These are phyloP conservation scores for Serripes groenlandicus DNA, from an alignment of 2,888 invertebrate species.

Conservation along the genomic window DNA sequence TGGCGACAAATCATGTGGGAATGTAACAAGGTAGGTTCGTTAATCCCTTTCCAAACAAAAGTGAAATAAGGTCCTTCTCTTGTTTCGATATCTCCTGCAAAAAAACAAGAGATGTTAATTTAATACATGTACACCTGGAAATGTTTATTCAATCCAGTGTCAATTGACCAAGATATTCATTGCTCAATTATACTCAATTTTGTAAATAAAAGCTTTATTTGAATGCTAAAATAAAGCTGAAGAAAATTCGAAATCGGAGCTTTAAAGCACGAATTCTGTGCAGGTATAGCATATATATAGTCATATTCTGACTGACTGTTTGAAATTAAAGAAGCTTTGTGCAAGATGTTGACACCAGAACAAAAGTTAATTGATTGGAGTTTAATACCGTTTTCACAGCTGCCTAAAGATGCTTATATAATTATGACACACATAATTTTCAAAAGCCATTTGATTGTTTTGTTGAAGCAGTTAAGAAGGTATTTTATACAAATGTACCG, in stretches of 20 bases:
- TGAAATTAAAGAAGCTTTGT: background rate
- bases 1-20: background rate
- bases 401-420: too few relatives aligned
- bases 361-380: background rate
- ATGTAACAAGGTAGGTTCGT: background rate
- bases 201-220: too few relatives aligned
- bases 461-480: too few relatives aligned
- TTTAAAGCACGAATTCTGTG: too few relatives aligned
- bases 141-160: background rate
- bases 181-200: too few relatives aligned
- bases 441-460: too few relatives aligned
- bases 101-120: background rate
- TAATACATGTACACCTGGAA: background rate
- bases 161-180: too few relatives aligned
- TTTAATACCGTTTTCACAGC: background rate
- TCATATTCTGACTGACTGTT: background rate
- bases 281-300: background rate
- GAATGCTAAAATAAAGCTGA: too few relatives aligned
- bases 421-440: too few relatives aligned
- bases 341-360: background rate
- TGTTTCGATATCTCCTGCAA: background rate
- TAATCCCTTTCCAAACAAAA: background rate
- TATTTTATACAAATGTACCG: background rate
- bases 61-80: background rate
- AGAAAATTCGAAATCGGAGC: too few relatives aligned